phyloP scores from a whole-genome alignment of 2,797 vertebrate species.

The Falco biarmicus region DNA sequence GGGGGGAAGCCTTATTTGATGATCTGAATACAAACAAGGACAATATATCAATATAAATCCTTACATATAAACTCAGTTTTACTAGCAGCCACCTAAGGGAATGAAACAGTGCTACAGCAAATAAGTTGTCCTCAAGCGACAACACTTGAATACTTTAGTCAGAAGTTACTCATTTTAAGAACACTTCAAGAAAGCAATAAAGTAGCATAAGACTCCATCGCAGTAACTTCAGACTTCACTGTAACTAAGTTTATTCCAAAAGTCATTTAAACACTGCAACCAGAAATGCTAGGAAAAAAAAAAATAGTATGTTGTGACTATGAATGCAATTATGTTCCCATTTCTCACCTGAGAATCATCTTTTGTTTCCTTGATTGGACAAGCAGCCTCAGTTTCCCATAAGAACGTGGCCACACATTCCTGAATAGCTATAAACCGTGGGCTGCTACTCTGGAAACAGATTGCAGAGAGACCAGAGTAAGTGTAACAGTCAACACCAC shows the following conservation, averaged over 20 bases:
- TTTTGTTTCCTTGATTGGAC: constrained; percentile 82
- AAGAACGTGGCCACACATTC: constrained; percentile 89
- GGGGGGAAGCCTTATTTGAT: not conserved
- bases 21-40: not conserved
- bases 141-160: not conserved
- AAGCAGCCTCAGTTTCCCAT: constrained; percentile 93
- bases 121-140: not conserved
- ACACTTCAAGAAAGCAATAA: not conserved
- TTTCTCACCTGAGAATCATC: constrained; percentile 81
- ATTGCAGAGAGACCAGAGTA: not conserved
- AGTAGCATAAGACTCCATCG: not conserved
- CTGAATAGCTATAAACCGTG: constrained; percentile 83
- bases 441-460: constrained; percentile 81
- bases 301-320: rapidly evolving
- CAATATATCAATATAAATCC: not conserved
- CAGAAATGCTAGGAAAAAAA: not conserved
- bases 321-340: not conserved
- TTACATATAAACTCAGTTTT: not conserved
- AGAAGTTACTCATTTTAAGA: not conserved
- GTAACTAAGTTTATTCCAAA: not conserved
- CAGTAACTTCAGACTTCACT: not conserved
- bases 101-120: not conserved
- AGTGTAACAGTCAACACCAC: not conserved
- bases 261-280: not conserved
- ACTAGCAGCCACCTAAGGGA: not conserved